Evolutionary conservation across 2,888 invertebrate genomes (phyloP).

Genomic region (Magallana nippona): DNA sequence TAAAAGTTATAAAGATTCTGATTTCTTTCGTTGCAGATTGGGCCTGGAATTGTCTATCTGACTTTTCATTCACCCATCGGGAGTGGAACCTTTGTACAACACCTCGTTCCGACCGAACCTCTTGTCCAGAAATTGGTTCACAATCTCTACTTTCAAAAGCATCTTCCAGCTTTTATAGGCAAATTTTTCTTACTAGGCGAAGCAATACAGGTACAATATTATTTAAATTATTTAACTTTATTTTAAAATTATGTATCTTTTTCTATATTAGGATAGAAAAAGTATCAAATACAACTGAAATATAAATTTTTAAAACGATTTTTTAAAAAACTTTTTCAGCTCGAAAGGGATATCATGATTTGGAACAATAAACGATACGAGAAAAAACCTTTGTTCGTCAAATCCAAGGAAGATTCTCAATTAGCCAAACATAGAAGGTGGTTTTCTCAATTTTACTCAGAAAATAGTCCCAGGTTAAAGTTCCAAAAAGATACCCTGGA

Average conservation of each 20-base stretch:
- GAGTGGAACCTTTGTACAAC: constrained; percentile 85
- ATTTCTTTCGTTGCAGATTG: constrained; percentile 70
- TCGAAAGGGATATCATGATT: constrained; percentile 90
- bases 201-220: constrained; percentile 79
- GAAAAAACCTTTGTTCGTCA: constrained; percentile 86
- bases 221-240: not conserved
- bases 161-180: constrained; percentile 84
- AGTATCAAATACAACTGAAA: too few relatives aligned
- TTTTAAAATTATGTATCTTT: too few relatives aligned
- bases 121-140: constrained; percentile 89
- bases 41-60: constrained; percentile 87
- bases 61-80: constrained; percentile 83
- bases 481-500: constrained; percentile 70
- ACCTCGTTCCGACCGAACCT: constrained; percentile 89
- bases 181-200: constrained; percentile 86
- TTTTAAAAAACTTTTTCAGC: constrained; percentile 81
- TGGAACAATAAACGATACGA: constrained; percentile 93
- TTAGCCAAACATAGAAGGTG: constrained; percentile 88
- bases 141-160: constrained; percentile 86
- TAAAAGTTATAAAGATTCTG: not conserved
- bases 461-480: constrained; percentile 83
- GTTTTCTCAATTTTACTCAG: constrained; percentile 92
- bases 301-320: too few relatives aligned
- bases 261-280: too few relatives aligned
- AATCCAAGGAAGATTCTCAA: constrained; percentile 85